phyloP scores from a whole-genome alignment of 2,113 vertebrate species.

The Sigmodon hispidus region DNA sequence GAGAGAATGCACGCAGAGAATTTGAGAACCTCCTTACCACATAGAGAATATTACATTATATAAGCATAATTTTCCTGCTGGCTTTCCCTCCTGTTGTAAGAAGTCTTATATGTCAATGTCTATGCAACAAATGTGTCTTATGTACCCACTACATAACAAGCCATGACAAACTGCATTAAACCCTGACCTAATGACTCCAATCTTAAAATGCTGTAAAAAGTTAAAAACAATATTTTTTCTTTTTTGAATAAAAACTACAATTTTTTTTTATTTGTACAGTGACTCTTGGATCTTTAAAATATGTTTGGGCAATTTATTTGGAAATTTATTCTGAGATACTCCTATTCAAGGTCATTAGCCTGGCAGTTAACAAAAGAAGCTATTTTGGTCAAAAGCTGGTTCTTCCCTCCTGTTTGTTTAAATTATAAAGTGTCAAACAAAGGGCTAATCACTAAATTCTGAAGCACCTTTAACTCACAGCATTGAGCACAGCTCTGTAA shows the following conservation, averaged over 20 bases:
- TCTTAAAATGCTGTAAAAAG: background rate
- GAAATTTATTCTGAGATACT: constrained; percentile 11
- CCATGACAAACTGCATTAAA: background rate
- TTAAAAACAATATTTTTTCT: background rate
- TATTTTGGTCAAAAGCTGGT: background rate
- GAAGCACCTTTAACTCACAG: constrained; percentile 55
- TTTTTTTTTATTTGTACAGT: constrained; percentile 10
- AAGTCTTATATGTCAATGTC: background rate
- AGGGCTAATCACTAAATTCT: constrained; percentile 23
- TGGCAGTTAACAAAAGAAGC: constrained; percentile 21
- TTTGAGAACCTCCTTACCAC: background rate
- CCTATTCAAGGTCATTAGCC: constrained; percentile 12
- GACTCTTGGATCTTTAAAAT: background rate
- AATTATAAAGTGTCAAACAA: constrained; percentile 44
- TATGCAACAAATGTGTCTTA: background rate
- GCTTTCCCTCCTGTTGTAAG: background rate
- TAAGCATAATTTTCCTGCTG: background rate
- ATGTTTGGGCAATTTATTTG: background rate
- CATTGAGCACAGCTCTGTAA: constrained; percentile 47
- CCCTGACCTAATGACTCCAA: background rate
- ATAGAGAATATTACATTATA: background rate
- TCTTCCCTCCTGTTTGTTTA: constrained; percentile 32
- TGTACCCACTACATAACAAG: background rate
- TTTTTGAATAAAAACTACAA: background rate
- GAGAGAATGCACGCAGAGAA: background rate